Evolutionary conservation across 1,140 invertebrate species (phyloP), one percentile per base, ranked within the genome.

Genomic region (Stegodyphus mimosarum): DNA sequence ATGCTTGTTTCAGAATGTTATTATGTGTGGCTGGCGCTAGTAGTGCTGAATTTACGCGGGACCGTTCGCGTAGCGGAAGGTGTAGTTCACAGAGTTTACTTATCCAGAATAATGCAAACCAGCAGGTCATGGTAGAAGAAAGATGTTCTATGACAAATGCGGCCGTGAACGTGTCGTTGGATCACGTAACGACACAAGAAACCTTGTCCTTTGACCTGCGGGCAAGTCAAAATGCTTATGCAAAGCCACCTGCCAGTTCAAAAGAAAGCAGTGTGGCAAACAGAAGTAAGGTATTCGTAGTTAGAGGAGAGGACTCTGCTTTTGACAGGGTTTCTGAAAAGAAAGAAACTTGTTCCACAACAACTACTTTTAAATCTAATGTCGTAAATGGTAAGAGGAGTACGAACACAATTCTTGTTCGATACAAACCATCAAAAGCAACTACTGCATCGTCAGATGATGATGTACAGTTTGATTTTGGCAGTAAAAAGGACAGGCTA

Each of bases 361-460:
- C 81, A 3, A 83, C 80, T 15, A 84, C 83, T 71, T 86, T 86
- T 64, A 78, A 78, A 64, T 77, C 75, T 18, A 85, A 72, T n/a
- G 69, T 72, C 33, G 52, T 72, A 13, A 85, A 78, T 48, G 83
- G 83, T n/a, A 72, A 77, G n/a, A 55, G 75, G 33, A 76, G 74
- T 18, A 85, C 75, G 6, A 86, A 86, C 33, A 86, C 83, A 0
- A 72, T 86, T 64, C 69, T 86, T 11, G 83, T 86, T 13, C 74
- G 83, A 6, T 84, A 84, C 49, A 84, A 84, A 50, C 73, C 81
- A 15, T 51, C 71, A 10, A 76, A 84, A 70, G n/a, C 60, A 6
- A 17, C 71, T 9, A n/a, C 13, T 5, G 18, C 13, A n/a, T 11
- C 18, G 52, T 72, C 69, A 5, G 79, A 81, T 18, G 60, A 81